Evolutionary conservation across 1,140 invertebrate species (phyloP), one percentile per base, ranked within the genome.

Genomic region (Nylanderia fulva): DNA sequence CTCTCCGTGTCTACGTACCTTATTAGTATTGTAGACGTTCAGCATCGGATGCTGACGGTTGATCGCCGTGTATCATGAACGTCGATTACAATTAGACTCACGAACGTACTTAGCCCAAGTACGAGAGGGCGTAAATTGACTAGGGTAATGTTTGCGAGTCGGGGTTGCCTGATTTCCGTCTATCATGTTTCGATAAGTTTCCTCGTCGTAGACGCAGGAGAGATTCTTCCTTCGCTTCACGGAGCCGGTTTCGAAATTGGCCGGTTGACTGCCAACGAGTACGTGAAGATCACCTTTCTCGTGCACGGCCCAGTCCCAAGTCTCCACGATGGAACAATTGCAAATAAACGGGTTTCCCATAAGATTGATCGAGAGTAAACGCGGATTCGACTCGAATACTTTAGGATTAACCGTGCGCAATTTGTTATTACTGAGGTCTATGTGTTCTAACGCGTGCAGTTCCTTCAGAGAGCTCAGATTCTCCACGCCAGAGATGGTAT

Each of bases 91-190:
- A 54, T 95, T 96, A 0, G 96, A 96, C 91, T 97, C 97, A 54
- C 96, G 94, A 0, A 97, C 96, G 86, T 97, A 97, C 90, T 97
- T 97, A 0, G 96, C 96, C 97, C 97, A 97, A 0, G 97, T 97
- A 87, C 96, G 95, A 84, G 96, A 96, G 13, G 95, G 96, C 0
- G 95, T 95, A 5, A 96, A 83, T 85, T 96, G 95, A 63, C 96
- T 95, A 2, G 95, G 93, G 52, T 96, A 95, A 3, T 96, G 95
- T 75, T 96, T 95, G 77, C 95, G 93, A 58, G 88, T 90, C 0
- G 95, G 91, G 1, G 95, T 95, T 13, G 93, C 94, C 64, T 95
- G 95, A 80, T 95, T 96, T 2, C 95, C 92, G 3, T 95, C 93
- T 15, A 95, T 92, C 76, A 96, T 93, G 24, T 95, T 95, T 4